Conservation (phyloP, 2,888 invertebrate species). For the Zaprionus obscuricornis region DNA sequence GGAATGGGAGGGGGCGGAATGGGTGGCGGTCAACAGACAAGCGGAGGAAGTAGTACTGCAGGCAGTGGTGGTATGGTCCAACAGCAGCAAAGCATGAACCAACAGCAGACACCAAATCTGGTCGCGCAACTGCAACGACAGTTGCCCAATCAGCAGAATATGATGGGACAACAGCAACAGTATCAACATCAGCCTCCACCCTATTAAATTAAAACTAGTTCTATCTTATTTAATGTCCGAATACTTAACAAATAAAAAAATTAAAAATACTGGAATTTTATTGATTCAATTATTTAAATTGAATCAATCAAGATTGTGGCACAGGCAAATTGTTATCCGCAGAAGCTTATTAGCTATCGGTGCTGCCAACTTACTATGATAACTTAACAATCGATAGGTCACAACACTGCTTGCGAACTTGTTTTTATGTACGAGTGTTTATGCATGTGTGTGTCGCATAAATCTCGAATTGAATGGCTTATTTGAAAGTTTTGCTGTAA, state of each 20-base stretch:
- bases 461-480: constrained; percentile 29
- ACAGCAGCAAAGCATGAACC: constrained; percentile 84
- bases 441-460: constrained; percentile 31
- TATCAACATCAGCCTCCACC: constrained; percentile 82
- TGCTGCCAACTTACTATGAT: constrained; percentile 33
- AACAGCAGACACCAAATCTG: constrained; percentile 86
- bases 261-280: constrained; percentile 25
- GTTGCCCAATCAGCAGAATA: constrained; percentile 82
- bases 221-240: constrained; percentile 44
- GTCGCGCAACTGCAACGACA: constrained; percentile 88
- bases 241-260: constrained; percentile 66
- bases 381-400: constrained; percentile 34
- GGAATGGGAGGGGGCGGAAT: constrained; percentile 80
- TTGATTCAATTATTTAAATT: constrained; percentile 24
- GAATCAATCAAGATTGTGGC: background rate
- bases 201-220: constrained; percentile 42
- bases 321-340: background rate
- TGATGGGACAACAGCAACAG: constrained; percentile 83
- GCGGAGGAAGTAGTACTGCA: constrained; percentile 69
- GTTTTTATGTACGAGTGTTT: constrained; percentile 14
- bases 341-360: too few relatives aligned
- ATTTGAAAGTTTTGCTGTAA: constrained; percentile 26
- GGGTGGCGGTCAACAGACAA: constrained; percentile 80
- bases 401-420: constrained; percentile 47
- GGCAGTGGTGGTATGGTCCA: constrained; percentile 83